Evolutionary conservation across 2,888 invertebrate genomes (phyloP), one percentile per base, ranked within the genome.

Genomic region (Agrochola lychnidis): DNA sequence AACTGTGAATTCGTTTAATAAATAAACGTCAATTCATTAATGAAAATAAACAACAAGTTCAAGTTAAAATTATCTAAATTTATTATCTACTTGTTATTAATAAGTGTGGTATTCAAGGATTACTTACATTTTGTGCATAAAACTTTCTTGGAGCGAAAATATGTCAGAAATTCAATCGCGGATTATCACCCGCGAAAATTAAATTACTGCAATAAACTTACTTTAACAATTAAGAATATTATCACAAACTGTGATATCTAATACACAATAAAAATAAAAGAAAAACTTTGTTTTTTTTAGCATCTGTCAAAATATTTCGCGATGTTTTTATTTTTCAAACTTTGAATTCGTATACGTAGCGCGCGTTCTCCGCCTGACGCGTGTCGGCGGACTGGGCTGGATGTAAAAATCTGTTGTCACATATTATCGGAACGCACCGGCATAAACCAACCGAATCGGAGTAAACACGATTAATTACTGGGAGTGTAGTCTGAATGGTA

Each of bases 381-480:
- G 89, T 89, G 91, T 87, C 90, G 89, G 90, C 92, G 89, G 89
- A 96, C 95, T 95, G 94, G 94, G 91, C 92, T 86, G 86, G 88
- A 88, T 90, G 88, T 88, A 89, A 90, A 92, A 93, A 90, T 91
- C 87, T 86, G 90, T 89, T 90, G 92, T 91, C 91, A 91, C 88
- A 91, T 87, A 87, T 84, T 93, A 93, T 93, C 90, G 93, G 91
- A 94, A 93, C 93, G 93, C 92, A 94, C 95, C 92, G 93, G 94
- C 92, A 92, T 94, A 92, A 95, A 89, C 95, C 95, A 92, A 94
- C 95, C 91, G 86, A 94, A 92, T 94, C 91, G 84, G 89, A 94
- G 91, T 91, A 90, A 90, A 91, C 91, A 90, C 89, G 87, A 90
- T 90, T 91, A 92, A 90, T 90, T 89, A 90, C 85, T 80, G 77